Conservation (phyloP, 1,140 invertebrate genomes). For the Gerris buenoi region DNA sequence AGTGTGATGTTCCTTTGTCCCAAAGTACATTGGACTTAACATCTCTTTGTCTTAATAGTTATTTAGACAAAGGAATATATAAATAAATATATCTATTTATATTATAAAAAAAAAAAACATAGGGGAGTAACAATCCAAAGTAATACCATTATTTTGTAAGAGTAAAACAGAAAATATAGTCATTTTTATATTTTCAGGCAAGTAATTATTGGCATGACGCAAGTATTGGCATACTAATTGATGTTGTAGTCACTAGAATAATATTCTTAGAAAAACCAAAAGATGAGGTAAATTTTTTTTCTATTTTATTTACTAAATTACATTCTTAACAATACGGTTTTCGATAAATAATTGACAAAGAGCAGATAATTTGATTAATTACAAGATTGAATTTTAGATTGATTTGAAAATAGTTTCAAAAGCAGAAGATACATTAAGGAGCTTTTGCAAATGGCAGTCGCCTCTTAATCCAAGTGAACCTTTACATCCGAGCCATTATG, state of each 20-base stretch:
- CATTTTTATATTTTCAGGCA: conserved; percentile 31
- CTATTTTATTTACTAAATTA: background rate
- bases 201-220: conserved; percentile 46
- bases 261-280: conserved; percentile 37
- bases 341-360: background rate
- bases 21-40: too few relatives aligned
- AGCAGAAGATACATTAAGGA: conserved; percentile 43
- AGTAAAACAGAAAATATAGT: conserved; percentile 5
- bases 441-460: conserved; percentile 53
- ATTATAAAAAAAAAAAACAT: background rate
- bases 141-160: background rate
- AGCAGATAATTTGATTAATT: background rate
- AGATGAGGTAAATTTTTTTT: conserved; percentile 28
- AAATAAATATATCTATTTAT: too few relatives aligned
- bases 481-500: conserved; percentile 54
- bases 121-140: background rate
- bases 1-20: too few relatives aligned
- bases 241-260: conserved; percentile 46
- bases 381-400: conserved; percentile 24
- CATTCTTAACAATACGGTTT: background rate
- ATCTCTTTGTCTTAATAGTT: too few relatives aligned
- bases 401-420: conserved; percentile 38
- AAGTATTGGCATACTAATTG: conserved; percentile 47
- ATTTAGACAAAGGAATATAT: too few relatives aligned
- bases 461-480: conserved; percentile 46